Evolutionary conservation across 35 echinoderm and acorn worm species (phyloP), one percentile per base, ranked within the genome.

Genomic region (Apostichopus parvimensis): DNA sequence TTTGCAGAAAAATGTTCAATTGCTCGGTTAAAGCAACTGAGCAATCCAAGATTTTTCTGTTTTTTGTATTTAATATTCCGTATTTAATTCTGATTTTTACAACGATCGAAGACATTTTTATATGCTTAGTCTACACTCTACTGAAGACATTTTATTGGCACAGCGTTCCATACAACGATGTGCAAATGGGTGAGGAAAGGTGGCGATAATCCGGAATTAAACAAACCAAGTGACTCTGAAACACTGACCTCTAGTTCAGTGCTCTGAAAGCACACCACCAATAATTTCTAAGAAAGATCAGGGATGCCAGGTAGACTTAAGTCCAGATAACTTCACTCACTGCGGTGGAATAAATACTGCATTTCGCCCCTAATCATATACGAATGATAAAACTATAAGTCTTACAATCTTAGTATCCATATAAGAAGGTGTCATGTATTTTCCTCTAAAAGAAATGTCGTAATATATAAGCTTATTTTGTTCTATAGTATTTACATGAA

Each of bases 31-130:
- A 45, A 45, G 34, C 34, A 45, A 45, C 34, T 45, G 34, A 45
- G 34, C 34, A 45, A 45, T 45, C 34, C 34, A 45, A 45, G 0
- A 45, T 45, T 45, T 45, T 45, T 45, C 2, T 45, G 34, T 4
- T 45, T 45, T 45, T 45, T 0, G 1, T 4, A 0, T 0, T 45
- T 45, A 45, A 45, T 45, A 45, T 95, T n/a, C 94, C 91, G 6
- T 58, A 93, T 8, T 80, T 94, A 13, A 75, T 94, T 54, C 81
- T 84, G 7, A 78, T 78, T 9, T 94, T 94, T 14, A 94, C 90
- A 15, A 57, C 79, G n/a, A 66, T 85, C 57, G 55, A 91, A 28
- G 88, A 81, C 1, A 13, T 66, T 6, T 71, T 71, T 21, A 24
- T 87, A 21, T 86, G 89, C 14, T 60, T 73, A 12, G 79, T 94